Percentiles rank a stretch among this genome's conserved stretches.
Evolutionary conservation across 2,113 vertebrate species (phyloP).

Genomic region (Malurus elegans): DNA sequence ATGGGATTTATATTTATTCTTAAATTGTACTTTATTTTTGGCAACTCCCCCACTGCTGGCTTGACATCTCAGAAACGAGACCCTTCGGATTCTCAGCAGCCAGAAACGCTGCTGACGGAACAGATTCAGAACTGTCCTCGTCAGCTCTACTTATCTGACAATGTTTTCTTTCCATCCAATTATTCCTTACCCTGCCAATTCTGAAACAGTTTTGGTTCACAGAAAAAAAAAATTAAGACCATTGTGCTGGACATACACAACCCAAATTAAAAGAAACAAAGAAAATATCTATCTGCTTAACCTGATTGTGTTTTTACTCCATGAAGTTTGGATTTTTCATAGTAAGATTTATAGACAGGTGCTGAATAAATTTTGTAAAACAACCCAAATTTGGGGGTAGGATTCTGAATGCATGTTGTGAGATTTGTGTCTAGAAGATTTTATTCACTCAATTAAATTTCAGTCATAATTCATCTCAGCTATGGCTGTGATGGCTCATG

Average conservation of each 20-base stretch:
- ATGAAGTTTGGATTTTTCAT: not conserved
- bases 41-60: slow-evolving; percentile 43
- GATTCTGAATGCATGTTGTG: not conserved
- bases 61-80: slow-evolving; percentile 26
- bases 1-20: slow-evolving; percentile 53
- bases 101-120: not conserved
- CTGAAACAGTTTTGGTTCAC: not conserved
- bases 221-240: not conserved
- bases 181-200: not conserved
- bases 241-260: not conserved
- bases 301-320: not conserved
- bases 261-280: not conserved
- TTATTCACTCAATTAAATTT: not conserved
- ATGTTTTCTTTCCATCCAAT: not conserved
- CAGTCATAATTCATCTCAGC: not conserved
- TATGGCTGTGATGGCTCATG: not conserved
- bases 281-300: not conserved
- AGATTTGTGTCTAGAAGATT: not conserved
- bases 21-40: slow-evolving; percentile 43
- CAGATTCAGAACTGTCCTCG: not conserved
- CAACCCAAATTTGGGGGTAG: not conserved
- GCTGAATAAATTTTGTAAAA: not conserved
- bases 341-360: not conserved
- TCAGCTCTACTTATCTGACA: not conserved
- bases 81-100: slow-evolving; percentile 55